Conservation (phyloP, 2,888 invertebrate genomes). For the Gisinianus flammeolus region DNA sequence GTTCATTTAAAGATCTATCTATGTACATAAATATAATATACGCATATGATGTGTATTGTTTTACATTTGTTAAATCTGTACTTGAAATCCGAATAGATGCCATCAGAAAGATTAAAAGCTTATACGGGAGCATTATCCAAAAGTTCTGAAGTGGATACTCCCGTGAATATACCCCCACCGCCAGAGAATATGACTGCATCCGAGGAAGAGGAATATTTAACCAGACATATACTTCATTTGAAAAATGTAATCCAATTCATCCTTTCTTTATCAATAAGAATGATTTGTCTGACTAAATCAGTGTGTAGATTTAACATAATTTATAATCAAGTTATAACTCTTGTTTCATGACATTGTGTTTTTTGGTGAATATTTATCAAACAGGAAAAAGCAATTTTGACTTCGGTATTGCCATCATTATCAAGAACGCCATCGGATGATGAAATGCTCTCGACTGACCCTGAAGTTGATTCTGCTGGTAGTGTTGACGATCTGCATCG, state of each 20-base stretch:
- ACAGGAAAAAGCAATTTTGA: conserved; percentile 80
- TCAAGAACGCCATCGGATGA: conserved; percentile 86
- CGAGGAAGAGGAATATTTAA: conserved; percentile 58
- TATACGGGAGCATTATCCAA: not conserved
- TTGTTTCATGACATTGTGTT: not conserved
- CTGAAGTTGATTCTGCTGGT: conserved; percentile 71
- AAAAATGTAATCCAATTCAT: conserved; percentile 56
- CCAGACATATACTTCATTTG: conserved; percentile 53
- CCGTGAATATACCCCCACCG: conserved; percentile 21
- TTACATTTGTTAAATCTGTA: not conserved
- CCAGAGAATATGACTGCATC: conserved; percentile 58
- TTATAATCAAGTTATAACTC: no score
- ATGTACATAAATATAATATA: not conserved
- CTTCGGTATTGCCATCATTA: conserved; percentile 78
- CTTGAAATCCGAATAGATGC: not conserved
- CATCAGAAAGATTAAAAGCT: conserved; percentile 20
- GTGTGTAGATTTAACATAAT: no score
- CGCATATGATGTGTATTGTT: not conserved
- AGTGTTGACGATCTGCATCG: conserved; percentile 66
- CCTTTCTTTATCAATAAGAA: not conserved
- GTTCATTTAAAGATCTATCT: not conserved
- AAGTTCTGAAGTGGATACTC: not conserved
- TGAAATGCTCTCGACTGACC: conserved; percentile 74
- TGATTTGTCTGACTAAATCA: no score
- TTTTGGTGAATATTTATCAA: no score